Evolutionary conservation across 2,888 invertebrate genomes (phyloP), one percentile per base, ranked within the genome.

Genomic region (Muschampia plurimacula): DNA sequence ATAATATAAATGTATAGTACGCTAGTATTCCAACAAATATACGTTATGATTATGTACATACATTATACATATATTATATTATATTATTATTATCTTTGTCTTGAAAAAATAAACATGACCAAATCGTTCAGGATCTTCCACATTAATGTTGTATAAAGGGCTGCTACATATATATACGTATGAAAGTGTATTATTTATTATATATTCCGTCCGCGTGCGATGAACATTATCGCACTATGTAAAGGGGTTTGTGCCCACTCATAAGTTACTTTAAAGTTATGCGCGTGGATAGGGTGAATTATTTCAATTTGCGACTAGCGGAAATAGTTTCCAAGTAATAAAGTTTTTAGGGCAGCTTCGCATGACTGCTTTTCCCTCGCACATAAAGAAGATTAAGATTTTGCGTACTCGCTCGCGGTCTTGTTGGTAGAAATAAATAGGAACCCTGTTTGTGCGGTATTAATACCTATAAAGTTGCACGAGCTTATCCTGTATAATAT

Each of bases 301-400:
- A 91, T 91, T 90, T 89, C 87, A 87, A 89, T 88, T 90, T 86
- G 83, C 84, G 86, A 86, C 83, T 81, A 83, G 81, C 84, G 83
- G 80, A 87, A 89, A 90, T 89, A 87, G 86, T 90, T 90, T 84
- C 75, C 79, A 80, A 86, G 85, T 86, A 82, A 83, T 82, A 81
- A 86, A 89, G 86, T 89, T 87, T 89, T 86, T 84, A 84, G 89
- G 84, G 86, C 85, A 86, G 84, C 80, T 84, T 82, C 82, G 85
- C 84, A 83, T 89, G 87, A 86, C 84, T 86, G 82, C 81, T 83
- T 86, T 85, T 81, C 80, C 55, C 81, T 78, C 73, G 77, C 72
- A 78, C 78, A 79, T 80, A 80, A 81, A 82, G 81, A 80, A 77
- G 73, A 77, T 81, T 80, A 77, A 78, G 77, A 76, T 78, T 78